Conservation (phyloP, 2,113 vertebrate species). For the Mandrillus leucophaeus region DNA sequence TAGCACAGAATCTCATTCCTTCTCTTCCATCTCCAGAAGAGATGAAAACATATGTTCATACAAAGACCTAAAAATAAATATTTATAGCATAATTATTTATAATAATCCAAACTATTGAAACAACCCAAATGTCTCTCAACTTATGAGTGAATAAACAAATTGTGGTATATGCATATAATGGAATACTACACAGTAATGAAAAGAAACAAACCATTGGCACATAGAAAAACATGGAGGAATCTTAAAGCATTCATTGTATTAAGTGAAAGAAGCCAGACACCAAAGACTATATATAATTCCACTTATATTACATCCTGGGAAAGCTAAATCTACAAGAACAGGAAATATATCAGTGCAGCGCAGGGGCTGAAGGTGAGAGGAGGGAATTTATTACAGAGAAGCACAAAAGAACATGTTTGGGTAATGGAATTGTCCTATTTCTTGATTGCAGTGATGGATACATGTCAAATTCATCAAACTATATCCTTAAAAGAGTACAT, state of each 20-base stretch:
- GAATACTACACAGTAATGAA: constrained; percentile 1
- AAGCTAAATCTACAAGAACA: neutral
- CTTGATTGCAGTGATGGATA: neutral
- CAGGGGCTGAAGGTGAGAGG: neutral
- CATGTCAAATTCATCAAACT: neutral
- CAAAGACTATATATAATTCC: neutral
- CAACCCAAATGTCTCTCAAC: neutral
- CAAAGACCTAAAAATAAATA: neutral
- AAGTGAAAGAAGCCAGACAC: neutral
- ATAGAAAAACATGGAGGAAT: neutral
- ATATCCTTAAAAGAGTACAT: neutral
- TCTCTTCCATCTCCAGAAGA: neutral
- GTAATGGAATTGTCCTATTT: neutral
- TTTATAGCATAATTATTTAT: neutral
- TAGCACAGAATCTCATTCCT: neutral
- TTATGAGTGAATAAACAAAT: neutral
- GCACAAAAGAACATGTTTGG: neutral
- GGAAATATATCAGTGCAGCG: neutral
- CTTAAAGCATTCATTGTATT: neutral
- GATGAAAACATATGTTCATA: neutral
- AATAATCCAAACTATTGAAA: neutral
- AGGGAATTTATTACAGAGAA: neutral
- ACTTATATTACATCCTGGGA: neutral
- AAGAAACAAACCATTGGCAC: neutral
- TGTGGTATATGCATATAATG: neutral